A percentile compares a stretch with the other conserved stretches of the same genome.
Conservation (phyloP, 2,797 vertebrate species). For the Macrochelys suwanniensis region DNA sequence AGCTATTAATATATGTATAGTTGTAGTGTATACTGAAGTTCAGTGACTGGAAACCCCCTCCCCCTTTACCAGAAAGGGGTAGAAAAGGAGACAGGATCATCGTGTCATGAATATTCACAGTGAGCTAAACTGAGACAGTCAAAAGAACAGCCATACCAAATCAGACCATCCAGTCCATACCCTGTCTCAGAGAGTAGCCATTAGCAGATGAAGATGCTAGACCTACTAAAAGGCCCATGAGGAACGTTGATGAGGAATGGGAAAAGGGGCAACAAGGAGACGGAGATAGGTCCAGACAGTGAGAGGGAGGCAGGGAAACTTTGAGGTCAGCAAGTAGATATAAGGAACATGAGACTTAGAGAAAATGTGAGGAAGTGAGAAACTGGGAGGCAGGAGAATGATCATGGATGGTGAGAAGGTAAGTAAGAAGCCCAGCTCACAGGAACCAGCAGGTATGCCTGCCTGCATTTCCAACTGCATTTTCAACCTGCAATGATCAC, state of each 20-base stretch:
- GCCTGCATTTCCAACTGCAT: background rate
- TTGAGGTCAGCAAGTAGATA: constrained; percentile 27
- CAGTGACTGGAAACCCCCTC: no score
- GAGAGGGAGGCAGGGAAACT: constrained; percentile 33
- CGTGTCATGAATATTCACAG: background rate
- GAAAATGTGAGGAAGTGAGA: background rate
- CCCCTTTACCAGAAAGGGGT: no score
- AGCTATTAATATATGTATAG: no score
- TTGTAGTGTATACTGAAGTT: no score
- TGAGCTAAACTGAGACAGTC: background rate
- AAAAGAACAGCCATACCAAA: constrained; percentile 23
- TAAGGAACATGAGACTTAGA: background rate
- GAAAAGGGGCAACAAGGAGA: background rate
- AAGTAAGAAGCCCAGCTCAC: background rate
- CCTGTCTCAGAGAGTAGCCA: background rate
- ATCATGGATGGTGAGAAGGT: background rate
- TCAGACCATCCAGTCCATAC: background rate
- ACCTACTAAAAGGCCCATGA: background rate
- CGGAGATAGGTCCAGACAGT: constrained; percentile 2
- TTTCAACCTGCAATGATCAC: background rate
- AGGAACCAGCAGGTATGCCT: background rate
- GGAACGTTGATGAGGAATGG: background rate
- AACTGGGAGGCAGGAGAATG: background rate
- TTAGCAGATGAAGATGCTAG: constrained; percentile 41
- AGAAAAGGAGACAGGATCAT: rapidly evolving